Evolutionary conservation across 2,797 vertebrate species (phyloP).

Genomic region (Melanotaenia nigrans): DNA sequence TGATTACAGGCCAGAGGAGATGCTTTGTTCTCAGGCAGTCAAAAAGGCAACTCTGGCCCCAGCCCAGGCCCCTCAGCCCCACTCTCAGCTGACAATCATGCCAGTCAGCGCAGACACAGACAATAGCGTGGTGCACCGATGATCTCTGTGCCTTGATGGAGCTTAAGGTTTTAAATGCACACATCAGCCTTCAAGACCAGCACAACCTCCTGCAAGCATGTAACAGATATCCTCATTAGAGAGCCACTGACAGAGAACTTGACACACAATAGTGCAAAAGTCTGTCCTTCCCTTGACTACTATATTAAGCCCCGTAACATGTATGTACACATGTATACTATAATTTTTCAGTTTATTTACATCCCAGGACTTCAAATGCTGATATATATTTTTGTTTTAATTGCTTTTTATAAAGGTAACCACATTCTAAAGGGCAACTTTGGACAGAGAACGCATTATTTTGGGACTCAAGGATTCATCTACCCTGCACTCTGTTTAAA

Average conservation of each 20-base stretch:
- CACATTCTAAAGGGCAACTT: constrained; percentile 33
- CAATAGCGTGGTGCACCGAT: constrained; percentile 62
- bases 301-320: constrained; percentile 37
- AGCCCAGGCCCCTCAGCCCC: constrained; percentile 56
- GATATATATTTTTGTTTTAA: constrained; percentile 8
- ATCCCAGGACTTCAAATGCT: constrained; percentile 11
- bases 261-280: constrained; percentile 64
- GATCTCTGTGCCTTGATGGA: constrained; percentile 64
- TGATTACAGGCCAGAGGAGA: constrained; percentile 81
- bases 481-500: constrained; percentile 69
- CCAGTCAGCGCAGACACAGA: constrained; percentile 65
- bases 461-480: constrained; percentile 66
- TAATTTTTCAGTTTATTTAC: constrained; percentile 45
- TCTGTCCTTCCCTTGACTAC: constrained; percentile 28
- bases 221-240: constrained; percentile 77
- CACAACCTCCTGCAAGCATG: constrained; percentile 71
- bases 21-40: constrained; percentile 79
- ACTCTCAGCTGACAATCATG: constrained; percentile 70
- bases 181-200: constrained; percentile 57
- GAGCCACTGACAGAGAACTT: constrained; percentile 62
- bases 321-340: constrained; percentile 49
- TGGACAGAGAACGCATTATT: constrained; percentile 48
- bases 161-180: constrained; percentile 75
- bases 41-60: constrained; percentile 59
- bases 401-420: constrained; percentile 7